These are phyloP conservation scores for Proteles cristata DNA, from an alignment of 2,113 vertebrate genomes.

Conservation along the genomic window DNA sequence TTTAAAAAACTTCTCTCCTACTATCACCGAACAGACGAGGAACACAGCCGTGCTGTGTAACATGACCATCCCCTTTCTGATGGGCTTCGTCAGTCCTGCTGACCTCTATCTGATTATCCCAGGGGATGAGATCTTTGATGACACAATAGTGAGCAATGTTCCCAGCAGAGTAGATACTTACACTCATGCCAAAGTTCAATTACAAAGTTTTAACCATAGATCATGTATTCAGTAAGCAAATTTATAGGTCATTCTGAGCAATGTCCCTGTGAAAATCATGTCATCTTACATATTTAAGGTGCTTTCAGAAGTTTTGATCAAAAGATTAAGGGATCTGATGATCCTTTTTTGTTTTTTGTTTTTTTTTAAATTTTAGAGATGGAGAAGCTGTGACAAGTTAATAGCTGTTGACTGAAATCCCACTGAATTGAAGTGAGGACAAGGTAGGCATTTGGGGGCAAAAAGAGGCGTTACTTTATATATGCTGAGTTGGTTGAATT, in stretches of 20 bases:
- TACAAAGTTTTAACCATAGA: neutral
- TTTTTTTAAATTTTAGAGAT: neutral
- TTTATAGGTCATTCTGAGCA: neutral
- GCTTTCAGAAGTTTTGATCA: neutral
- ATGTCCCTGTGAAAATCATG: neutral
- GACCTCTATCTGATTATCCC: neutral
- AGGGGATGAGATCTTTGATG: neutral
- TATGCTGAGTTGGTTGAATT: no score
- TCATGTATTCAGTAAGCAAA: neutral
- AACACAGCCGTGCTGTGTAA: fast-evolving
- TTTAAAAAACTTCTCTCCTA: neutral
- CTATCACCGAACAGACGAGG: neutral
- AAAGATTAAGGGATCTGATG: no score
- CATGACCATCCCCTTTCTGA: no score
- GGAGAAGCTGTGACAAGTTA: neutral
- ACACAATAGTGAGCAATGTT: neutral
- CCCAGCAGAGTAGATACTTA: neutral
- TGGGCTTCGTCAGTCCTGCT: fast-evolving
- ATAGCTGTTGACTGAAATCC: neutral
- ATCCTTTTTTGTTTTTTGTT: neutral
- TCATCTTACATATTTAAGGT: neutral
- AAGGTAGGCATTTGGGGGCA: neutral
- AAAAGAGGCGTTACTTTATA: neutral
- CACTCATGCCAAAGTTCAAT: neutral
- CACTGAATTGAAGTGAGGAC: neutral